Conservation (phyloP, 2,888 invertebrate genomes). For the Mythimna lalbum region DNA sequence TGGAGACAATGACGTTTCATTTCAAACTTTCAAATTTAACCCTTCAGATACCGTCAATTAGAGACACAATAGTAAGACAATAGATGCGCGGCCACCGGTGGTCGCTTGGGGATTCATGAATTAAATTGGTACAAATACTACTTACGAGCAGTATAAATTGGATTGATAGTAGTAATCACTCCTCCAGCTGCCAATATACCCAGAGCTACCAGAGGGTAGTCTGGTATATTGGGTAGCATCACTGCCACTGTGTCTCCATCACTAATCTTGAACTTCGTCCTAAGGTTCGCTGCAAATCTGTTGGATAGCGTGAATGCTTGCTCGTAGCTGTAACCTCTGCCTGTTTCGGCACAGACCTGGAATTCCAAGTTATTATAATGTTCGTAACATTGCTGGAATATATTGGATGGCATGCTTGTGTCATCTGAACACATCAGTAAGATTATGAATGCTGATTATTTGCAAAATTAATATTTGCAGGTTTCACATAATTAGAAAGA, state of each 20-base stretch:
- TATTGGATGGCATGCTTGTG: too few species aligned
- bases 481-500: too few species aligned
- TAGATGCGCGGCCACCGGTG: too few species aligned
- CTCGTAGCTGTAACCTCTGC: conserved; percentile 93
- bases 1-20: too few species aligned
- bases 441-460: too few species aligned
- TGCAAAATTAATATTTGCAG: too few species aligned
- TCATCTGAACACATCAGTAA: too few species aligned
- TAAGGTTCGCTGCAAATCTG: conserved; percentile 92
- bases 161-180: conserved; percentile 93
- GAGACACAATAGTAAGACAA: too few species aligned
- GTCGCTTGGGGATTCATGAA: too few species aligned
- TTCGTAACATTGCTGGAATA: neutral
- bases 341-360: conserved; percentile 94
- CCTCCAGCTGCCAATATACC: conserved; percentile 93
- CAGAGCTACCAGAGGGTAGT: conserved; percentile 92
- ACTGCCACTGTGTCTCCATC: conserved; percentile 93
- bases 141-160: conserved; percentile 92
- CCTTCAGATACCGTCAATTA: too few species aligned
- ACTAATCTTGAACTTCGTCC: conserved; percentile 92
- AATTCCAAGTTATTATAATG: conserved; percentile 53
- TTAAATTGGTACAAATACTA: conserved; percentile 66
- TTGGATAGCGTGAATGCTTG: conserved; percentile 92
- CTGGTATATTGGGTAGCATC: conserved; percentile 94
- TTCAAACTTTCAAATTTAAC: too few species aligned